Evolutionary conservation across 2,797 vertebrate genomes (phyloP).

Genomic region (Oryzias dopingdopingensis): DNA sequence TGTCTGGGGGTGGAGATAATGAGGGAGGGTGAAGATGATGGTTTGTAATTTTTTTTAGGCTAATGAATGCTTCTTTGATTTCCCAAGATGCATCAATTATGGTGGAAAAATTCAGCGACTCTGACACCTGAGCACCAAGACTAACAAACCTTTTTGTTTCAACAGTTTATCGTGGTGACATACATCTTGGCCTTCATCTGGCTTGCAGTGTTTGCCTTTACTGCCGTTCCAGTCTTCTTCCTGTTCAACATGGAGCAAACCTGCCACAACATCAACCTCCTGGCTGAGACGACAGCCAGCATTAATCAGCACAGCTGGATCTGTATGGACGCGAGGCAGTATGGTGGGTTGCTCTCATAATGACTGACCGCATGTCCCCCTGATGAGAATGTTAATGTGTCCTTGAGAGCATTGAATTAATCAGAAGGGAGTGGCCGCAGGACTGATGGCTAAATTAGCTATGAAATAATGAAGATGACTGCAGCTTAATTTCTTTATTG

Average conservation of each 20-base stretch:
- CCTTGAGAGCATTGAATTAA: conserved; percentile 38
- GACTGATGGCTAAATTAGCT: conserved; percentile 30
- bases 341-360: conserved; percentile 79
- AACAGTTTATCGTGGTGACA: conserved; percentile 94
- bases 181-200: conserved; percentile 91
- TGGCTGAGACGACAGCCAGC: conserved; percentile 89
- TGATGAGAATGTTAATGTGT: conserved; percentile 58
- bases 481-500: conserved; percentile 11
- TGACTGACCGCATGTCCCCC: conserved; percentile 36
- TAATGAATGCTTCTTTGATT: conserved; percentile 30
- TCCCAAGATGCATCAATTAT: conserved; percentile 25
- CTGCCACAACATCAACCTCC: conserved; percentile 90
- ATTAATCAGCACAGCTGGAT: conserved; percentile 80
- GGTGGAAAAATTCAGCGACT: conserved; percentile 34
- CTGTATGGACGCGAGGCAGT: conserved; percentile 96
- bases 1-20: conserved; percentile 37
- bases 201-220: conserved; percentile 92
- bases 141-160: conserved; percentile 33
- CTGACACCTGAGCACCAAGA: conserved; percentile 8
- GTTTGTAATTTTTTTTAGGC: conserved; percentile 14
- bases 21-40: conserved; percentile 8
- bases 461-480: conserved; percentile 35
- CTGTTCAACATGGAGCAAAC: conserved; percentile 96
- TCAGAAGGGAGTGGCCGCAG: conserved; percentile 27
- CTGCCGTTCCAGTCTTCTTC: conserved; percentile 92